Evolutionary conservation across 1,140 invertebrate genomes (phyloP), one percentile per base, ranked within the genome.

Genomic region (Bathynomus jamesi): DNA sequence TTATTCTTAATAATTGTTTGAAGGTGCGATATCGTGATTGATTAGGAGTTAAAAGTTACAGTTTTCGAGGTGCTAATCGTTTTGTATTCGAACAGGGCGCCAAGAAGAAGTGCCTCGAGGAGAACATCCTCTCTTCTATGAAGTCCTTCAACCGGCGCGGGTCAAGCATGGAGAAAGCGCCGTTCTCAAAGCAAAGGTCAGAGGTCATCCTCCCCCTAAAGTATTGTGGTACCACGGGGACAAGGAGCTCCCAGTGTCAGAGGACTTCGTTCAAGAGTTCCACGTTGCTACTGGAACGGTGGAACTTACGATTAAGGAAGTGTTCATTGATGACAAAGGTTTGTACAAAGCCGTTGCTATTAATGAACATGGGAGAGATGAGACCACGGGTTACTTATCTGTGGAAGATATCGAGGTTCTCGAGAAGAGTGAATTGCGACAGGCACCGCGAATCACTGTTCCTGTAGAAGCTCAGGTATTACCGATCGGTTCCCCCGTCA

Each of bases 161-260:
- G 85, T 87, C 1, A 86, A 89, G 78, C 84, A 86, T 77, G 85
- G 89, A 53, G 83, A 86, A 70, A 82, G 83, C 67, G 86, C 88
- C 1, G 81, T 83, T 5, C 79, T 90, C 0, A 84, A 86, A 77
- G 91, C 90, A 78, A 82, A 82, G 11, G 87, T 91, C 4, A 85
- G 82, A 2, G 91, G 90, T 21, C 87, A 84, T 69, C 91, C 91
- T 24, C 80, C 83, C 2, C 91, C 90, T 0, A 85, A 86, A 72
- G 84, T 92, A 1, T 89, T 86, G 79, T 93, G 91, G 90, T 90
- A 86, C 78, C 85, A 86, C 63, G 86, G 85, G 24, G 84, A 87
- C 2, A 81, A 86, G 74, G 86, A 89, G 79, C 81, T 92, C 2
- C 83, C 84, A 70, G 86, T 89, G 25, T 81, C 82, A 10, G 78